Base-by-base conservation (phyloP, 1,140 invertebrate genomes). In the Aphelinus atriplicis region DNA sequence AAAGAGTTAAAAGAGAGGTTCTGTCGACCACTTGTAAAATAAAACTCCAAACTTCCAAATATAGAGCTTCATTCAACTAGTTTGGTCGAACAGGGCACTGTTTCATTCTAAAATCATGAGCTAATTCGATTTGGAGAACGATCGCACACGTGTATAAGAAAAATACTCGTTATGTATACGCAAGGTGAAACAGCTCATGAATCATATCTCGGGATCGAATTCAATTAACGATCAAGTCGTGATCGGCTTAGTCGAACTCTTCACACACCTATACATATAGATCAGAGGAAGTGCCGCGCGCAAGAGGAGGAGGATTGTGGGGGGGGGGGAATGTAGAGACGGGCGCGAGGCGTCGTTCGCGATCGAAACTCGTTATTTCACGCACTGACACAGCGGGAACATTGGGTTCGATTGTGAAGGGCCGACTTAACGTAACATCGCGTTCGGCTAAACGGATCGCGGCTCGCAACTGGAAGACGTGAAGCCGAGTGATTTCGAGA, bases 401-500 rank as follows among this genome's bases (percentile, higher is more conserved):
- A 75, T 75, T 73, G 70, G 55, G 78, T 74, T 80, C 78, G 78
- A 81, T 78, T 81, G 77, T 56, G 64, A 77, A 78, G 75, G 75
- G 78, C 57, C 78, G 77, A 81, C 79, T 82, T 82, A 81, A 78
- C 78, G 78, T 79, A 48, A 71, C 63, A 42, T 65, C 55, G 71
- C 48, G 48, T 73, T 74, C 76, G 73, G 71, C 78, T 81, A 80
- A 79, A 82, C 75, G 81, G 80, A 78, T 82, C 81, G 71, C 71
- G 71, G 55, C 64, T 77, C 78, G 81, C 82, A 81, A 79, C 70
- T 78, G 80, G 78, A 85, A 84, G 82, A 84, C 80, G 66, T 55
- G 82, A 82, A 81, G 77, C 81, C 77, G 81, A 85, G 81, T 84
- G 85, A 87, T 87, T 88, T 81, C 75, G 82, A 84, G 81, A 84